Evolutionary conservation across 2,113 vertebrate species (phyloP).

Genomic region (Tor tambroides): DNA sequence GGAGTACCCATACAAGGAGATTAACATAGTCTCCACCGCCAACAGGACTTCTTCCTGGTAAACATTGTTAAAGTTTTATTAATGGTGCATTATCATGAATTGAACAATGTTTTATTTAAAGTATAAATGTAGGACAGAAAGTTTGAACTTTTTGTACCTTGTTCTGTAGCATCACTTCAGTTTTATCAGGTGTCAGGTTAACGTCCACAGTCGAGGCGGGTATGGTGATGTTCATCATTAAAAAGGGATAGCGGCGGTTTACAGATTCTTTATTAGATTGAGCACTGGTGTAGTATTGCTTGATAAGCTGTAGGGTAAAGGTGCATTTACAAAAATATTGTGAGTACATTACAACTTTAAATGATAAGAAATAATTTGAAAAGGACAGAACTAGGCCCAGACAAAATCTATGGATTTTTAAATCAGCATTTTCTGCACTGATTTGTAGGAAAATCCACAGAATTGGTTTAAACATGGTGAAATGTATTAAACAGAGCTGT

Average conservation of each 20-base stretch:
- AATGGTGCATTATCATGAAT: neutral
- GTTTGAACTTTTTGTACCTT: constrained; percentile 77
- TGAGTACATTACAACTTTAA: neutral
- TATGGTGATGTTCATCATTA: constrained; percentile 86
- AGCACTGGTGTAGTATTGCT: constrained; percentile 78
- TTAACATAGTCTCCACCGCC: constrained; percentile 88
- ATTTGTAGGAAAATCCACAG: neutral
- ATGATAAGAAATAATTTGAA: neutral
- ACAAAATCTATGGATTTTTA: neutral
- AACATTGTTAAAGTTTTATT: neutral
- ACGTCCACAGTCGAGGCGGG: constrained; percentile 86
- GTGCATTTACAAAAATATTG: neutral
- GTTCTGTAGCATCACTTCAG: constrained; percentile 89
- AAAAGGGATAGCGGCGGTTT: constrained; percentile 81
- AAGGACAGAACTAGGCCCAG: neutral
- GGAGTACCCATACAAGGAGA: constrained; percentile 83
- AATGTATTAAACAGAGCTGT: neutral
- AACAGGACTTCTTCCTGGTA: constrained; percentile 84
- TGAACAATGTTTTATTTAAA: neutral
- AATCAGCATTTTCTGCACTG: neutral
- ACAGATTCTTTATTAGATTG: constrained; percentile 76
- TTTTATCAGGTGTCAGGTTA: constrained; percentile 96
- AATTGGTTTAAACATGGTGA: neutral
- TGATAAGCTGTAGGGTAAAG: constrained; percentile 78
- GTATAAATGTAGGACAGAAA: neutral